Conservation (phyloP, 2,797 vertebrate species). For the Ceryle rudis region DNA sequence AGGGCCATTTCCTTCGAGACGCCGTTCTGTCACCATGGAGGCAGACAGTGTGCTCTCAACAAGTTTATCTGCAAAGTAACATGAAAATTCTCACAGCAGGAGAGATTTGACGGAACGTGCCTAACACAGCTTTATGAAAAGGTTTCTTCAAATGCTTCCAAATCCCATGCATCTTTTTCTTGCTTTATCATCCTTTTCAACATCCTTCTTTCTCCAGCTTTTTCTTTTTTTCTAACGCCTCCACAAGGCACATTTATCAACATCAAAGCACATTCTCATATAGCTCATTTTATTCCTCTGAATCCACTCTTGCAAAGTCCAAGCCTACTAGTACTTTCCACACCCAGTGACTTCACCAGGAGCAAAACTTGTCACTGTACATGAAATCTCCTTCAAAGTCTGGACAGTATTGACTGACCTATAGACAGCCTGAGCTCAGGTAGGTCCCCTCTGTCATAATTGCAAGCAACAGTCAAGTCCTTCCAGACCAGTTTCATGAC, state of each 20-base stretch:
- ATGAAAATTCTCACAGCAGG: slow-evolving; percentile 72
- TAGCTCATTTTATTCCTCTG: neutral
- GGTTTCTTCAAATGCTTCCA: slow-evolving; percentile 61
- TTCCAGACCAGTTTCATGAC: neutral
- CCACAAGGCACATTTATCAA: slow-evolving; percentile 38
- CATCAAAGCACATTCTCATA: slow-evolving; percentile 43
- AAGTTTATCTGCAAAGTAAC: slow-evolving; percentile 75
- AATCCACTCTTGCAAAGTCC: neutral
- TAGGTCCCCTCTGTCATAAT: neutral
- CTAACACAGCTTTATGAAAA: slow-evolving; percentile 53
- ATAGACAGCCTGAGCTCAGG: neutral
- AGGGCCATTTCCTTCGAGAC: neutral
- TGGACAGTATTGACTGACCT: neutral
- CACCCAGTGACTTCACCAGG: neutral
- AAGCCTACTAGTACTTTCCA: neutral
- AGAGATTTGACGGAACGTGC: slow-evolving; percentile 30
- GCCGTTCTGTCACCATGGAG: slow-evolving; percentile 40
- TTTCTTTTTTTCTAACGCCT: slow-evolving; percentile 4
- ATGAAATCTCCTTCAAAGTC: neutral
- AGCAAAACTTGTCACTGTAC: neutral
- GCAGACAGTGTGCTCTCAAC: slow-evolving; percentile 31
- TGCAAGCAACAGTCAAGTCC: neutral
- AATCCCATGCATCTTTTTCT: slow-evolving; percentile 62
- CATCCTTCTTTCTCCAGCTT: slow-evolving; percentile 18
- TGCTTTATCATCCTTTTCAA: slow-evolving; percentile 65